phyloP scores from a whole-genome alignment of 1,140 invertebrate species.

The Apis mellifera region DNA sequence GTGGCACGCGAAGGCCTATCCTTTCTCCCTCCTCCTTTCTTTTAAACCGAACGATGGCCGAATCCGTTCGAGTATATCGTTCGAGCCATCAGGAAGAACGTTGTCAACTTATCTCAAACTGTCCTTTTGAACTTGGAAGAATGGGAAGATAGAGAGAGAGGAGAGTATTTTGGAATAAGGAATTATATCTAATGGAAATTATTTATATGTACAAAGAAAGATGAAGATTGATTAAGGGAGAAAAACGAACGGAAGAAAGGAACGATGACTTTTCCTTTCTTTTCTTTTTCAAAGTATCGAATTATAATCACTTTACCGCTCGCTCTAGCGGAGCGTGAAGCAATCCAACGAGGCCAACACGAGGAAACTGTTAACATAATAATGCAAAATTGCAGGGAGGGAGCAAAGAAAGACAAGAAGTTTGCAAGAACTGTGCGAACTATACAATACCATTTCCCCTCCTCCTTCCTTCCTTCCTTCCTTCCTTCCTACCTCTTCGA shows the following conservation, averaged over 20 bases:
- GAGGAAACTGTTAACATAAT: neutral
- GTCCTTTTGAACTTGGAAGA: neutral
- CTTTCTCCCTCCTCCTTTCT: conserved; percentile 26
- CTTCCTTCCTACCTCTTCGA: neutral
- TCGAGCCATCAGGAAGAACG: conserved; percentile 46
- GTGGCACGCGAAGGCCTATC: conserved; percentile 49
- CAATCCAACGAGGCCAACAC: too few species aligned
- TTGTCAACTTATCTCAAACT: conserved; percentile 37
- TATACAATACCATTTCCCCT: neutral
- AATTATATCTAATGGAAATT: too few species aligned
- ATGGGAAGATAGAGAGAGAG: neutral
- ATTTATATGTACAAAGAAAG: neutral
- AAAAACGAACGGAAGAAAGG: neutral
- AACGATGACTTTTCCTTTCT: too few species aligned
- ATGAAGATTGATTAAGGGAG: too few species aligned
- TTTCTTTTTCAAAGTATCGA: neutral
- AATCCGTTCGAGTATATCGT: conserved; percentile 69
- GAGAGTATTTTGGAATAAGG: too few species aligned
- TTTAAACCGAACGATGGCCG: conserved; percentile 65
- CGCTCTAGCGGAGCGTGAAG: neutral
- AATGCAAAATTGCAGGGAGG: neutral
- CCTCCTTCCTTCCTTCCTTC: too few species aligned
- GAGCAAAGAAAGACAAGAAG: neutral
- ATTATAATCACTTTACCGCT: too few species aligned
- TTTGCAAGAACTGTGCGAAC: too few species aligned